phyloP scores from a whole-genome alignment of 2,888 invertebrate genomes.

The Sepiola atlantica region DNA sequence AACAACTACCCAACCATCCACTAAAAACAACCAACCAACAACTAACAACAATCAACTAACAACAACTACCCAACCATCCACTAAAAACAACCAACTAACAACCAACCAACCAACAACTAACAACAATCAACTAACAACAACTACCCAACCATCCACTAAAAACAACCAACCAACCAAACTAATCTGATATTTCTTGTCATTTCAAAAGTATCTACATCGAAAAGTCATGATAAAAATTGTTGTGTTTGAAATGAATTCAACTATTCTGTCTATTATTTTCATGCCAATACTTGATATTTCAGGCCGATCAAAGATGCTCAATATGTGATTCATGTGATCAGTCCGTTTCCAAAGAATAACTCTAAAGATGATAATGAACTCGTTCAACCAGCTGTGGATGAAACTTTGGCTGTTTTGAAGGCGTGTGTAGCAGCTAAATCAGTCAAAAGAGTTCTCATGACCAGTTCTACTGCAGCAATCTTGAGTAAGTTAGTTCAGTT shows the following conservation, averaged over 20 bases:
- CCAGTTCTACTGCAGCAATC: constrained; percentile 76
- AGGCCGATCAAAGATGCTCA: constrained; percentile 75
- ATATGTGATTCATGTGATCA: constrained; percentile 76
- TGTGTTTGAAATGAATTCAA: background rate
- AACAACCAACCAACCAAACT: no score
- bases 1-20: no score
- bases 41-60: no score
- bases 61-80: no score
- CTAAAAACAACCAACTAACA: no score
- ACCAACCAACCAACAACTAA: no score
- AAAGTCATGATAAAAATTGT: no score
- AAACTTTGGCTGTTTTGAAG: constrained; percentile 76
- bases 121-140: no score
- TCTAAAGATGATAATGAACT: constrained; percentile 74
- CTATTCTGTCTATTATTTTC: background rate
- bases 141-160: no score
- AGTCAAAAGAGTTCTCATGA: constrained; percentile 77
- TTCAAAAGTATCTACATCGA: no score
- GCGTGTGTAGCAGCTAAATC: constrained; percentile 75
- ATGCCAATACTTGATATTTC: constrained; percentile 44
- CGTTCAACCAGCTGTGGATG: constrained; percentile 76
- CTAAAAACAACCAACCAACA: no score
- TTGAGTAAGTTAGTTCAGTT: constrained; percentile 63
- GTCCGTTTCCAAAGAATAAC: constrained; percentile 72
- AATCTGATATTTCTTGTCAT: no score